A percentile compares a stretch with the other conserved stretches of the same genome.
Conservation (phyloP, 1,140 invertebrate species). For the Phymastichus coffea region DNA sequence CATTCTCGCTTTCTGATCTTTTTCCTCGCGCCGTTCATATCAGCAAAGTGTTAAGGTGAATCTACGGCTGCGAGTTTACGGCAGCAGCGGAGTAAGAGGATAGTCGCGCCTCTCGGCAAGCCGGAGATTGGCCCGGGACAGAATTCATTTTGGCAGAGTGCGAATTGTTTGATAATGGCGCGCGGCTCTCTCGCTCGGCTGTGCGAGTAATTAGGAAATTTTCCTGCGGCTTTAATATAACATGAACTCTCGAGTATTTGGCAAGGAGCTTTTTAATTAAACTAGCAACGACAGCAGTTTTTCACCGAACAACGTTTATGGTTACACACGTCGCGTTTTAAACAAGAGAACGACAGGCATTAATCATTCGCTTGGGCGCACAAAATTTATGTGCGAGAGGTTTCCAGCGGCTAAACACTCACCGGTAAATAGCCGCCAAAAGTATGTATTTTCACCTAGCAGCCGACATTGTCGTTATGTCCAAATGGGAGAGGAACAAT, state of each 20-base stretch:
- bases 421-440: no score
- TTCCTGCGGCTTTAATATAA: no score
- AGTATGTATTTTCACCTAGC: no score
- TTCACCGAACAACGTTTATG: no score
- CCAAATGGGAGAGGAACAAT: no score
- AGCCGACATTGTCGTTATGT: no score
- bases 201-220: slow-evolving; percentile 25
- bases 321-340: no score
- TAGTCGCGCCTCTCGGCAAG: not conserved
- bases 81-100: slow-evolving; percentile 13
- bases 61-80: slow-evolving; percentile 33
- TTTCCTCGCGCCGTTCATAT: slow-evolving; percentile 20
- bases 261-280: no score
- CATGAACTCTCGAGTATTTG: no score
- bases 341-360: no score
- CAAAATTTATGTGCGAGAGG: not conserved
- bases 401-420: not conserved
- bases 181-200: not conserved
- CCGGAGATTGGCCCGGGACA: slow-evolving; percentile 13
- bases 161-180: slow-evolving; percentile 23
- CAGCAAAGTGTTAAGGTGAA: slow-evolving; percentile 31
- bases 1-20: slow-evolving; percentile 22
- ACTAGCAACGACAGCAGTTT: no score
- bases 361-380: no score
- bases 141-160: slow-evolving; percentile 25